Evolutionary conservation across 2,888 invertebrate species (phyloP).

Genomic region (Carcina quercana): DNA sequence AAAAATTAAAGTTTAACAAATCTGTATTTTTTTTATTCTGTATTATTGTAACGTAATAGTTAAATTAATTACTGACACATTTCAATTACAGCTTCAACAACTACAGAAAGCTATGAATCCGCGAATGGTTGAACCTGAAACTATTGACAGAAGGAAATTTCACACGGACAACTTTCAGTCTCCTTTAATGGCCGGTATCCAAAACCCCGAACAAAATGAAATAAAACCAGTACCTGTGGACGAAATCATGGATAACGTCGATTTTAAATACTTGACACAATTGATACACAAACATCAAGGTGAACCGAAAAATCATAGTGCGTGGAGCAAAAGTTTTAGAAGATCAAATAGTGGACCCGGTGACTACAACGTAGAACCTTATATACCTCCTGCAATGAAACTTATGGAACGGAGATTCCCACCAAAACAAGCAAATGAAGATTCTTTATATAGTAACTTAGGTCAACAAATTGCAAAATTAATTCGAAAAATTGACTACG

Average conservation of each 20-base stretch:
- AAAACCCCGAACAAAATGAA: slow-evolving; percentile 14
- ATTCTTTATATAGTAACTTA: slow-evolving; percentile 45
- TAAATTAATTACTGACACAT: no score
- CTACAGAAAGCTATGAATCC: no score
- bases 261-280: slow-evolving; percentile 56
- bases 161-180: no score
- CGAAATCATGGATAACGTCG: slow-evolving; percentile 39
- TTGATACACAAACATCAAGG: slow-evolving; percentile 46
- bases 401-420: slow-evolving; percentile 6
- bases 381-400: not conserved
- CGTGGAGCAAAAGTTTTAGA: not conserved
- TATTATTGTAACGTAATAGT: no score
- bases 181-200: no score
- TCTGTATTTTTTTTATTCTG: no score
- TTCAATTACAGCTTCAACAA: no score
- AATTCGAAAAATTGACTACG: slow-evolving; percentile 41
- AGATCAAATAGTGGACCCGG: no score
- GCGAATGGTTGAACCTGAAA: no score
- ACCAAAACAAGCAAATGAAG: slow-evolving; percentile 25
- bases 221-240: slow-evolving; percentile 10
- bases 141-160: no score
- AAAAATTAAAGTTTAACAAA: no score
- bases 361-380: slow-evolving; percentile 17
- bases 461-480: slow-evolving; percentile 58
- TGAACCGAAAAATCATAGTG: not conserved